Base-by-base conservation (phyloP, 2,797 vertebrate species). In the Hozukius guyotensis region DNA sequence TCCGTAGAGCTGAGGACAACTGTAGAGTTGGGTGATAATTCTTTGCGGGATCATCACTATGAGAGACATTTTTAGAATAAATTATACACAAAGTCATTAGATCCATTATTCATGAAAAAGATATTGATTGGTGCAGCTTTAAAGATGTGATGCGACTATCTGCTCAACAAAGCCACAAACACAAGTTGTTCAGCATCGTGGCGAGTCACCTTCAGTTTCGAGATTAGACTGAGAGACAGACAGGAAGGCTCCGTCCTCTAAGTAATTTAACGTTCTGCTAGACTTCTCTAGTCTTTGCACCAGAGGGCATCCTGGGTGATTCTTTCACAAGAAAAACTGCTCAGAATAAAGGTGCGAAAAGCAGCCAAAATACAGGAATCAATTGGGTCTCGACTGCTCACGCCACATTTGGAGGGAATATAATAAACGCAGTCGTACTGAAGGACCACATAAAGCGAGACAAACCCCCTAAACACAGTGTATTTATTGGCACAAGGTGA, bases 401-500 rank as follows among this genome's bases (percentile, higher is more conserved):
- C 2, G 2, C 13, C 29, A 69, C 7, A 29, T 82, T 56, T 57
- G 8, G 34, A 65, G 32, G 8, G 7, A 10, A 52, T 61, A 52
- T 18, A 34, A 62, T 53, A 27, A 29, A 67, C 22, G 4, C 1
- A 65, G 13, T 42, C 4, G 2, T 11, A 27, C 24, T 10, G 46
- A 42, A 65, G 24, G 20, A 60, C 27, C 38, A 42, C 18, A 4
- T 10, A 24, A 1, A 75, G 24, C 14, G 29, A 75, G 24, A 38
- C 18, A 68, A 70, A 59, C 8, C 12, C 57, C 29, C n/a, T 29
- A 76, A 75, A 56, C 29, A 69, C 56, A 14, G 20, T 65, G 59
- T 38, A 62, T 68, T 83, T 85, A 59, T 73, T 22, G 3, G 34
- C 62, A 72, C 34, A 72, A 72, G 77, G 46, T 67, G 77, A 80